Conservation (phyloP, 2,113 vertebrate genomes). For the Xenopus laevis region DNA sequence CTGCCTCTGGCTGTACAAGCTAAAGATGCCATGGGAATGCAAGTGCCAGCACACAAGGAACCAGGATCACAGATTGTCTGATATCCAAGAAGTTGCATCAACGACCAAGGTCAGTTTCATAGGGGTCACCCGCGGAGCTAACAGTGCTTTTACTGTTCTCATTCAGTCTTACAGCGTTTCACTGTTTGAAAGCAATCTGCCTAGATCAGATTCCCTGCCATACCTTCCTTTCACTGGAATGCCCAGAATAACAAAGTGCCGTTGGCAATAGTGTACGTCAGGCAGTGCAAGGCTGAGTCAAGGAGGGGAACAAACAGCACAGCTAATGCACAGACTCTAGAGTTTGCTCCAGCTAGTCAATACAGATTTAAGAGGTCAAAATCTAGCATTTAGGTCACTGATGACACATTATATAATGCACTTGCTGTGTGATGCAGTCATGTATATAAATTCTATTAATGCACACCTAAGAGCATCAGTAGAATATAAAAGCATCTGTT, state of each 20-base stretch:
- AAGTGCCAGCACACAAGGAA: neutral
- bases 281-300: neutral
- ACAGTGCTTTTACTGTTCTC: slow-evolving; percentile 9
- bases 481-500: slow-evolving; percentile 26
- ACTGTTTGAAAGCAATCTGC: slow-evolving; percentile 1
- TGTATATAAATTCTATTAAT: slow-evolving; percentile 26
- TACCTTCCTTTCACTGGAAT: neutral
- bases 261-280: neutral
- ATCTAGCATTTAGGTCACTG: slow-evolving; percentile 14
- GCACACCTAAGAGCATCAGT: slow-evolving; percentile 14
- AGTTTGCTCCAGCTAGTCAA: neutral
- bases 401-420: slow-evolving; percentile 9
- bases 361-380: slow-evolving; percentile 3
- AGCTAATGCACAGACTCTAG: neutral
- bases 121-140: slow-evolving; percentile 3
- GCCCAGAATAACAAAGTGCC: neutral
- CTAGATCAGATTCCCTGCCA: slow-evolving; percentile 1
- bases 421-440: neutral
- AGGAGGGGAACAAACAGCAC: neutral
- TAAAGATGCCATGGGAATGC: neutral
- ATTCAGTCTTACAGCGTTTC: neutral
- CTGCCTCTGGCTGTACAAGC: neutral
- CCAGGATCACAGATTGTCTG: neutral
- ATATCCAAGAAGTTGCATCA: slow-evolving; percentile 7
- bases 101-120: slow-evolving; percentile 13